Evolutionary conservation across 2,888 invertebrate species (phyloP), one percentile per base, ranked within the genome.

Genomic region (Coremacera marginata): DNA sequence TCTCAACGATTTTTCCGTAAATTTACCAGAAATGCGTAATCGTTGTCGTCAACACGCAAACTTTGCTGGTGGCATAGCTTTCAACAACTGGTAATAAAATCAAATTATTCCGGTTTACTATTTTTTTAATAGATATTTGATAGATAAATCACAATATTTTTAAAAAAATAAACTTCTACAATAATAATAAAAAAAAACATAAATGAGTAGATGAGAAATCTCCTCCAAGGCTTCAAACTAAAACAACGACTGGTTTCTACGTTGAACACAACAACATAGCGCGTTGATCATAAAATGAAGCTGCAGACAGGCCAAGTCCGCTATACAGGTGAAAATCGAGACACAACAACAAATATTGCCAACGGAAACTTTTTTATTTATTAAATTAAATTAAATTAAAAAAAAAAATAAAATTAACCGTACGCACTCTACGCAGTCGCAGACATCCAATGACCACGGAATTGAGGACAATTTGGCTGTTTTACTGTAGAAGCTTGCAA

Each of bases 391-490:
- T 19, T 49, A 49, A 44, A 19, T 9, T 11, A 44, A 44, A 44
- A 11, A 44, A 44, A 44, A 3, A 2, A 1, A 11, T 3, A 44
- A 60, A 31, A 31, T 31, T 9, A 60, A 27, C n/a, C 27, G 16
- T 27, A 60, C 60, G 60, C 60, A 60, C 60, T 60, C 49, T 22
- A 19, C 67, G 37, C 34, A 44, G 34, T 67, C 49, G 67, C 37
- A 44, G 22, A 67, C 44, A 37, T 19, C 22, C 67, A 37, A 44
- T 44, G 49, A 67, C 44, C 67, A 11, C 37, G 25, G 22, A 67
- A 67, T 65, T 44, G 67, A 67, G 67, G 67, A 67, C 67, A 67
- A 37, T 22, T 67, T 44, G 52, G 68, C 22, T 49, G 44, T 67
- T 60, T 44, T 67, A 34, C 19, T 65, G n/a, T n/a, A 16, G 49